Percentiles rank a stretch among this genome's conserved stretches.
Conservation (phyloP, 2,797 vertebrate genomes). For the Carcharodon carcharias region DNA sequence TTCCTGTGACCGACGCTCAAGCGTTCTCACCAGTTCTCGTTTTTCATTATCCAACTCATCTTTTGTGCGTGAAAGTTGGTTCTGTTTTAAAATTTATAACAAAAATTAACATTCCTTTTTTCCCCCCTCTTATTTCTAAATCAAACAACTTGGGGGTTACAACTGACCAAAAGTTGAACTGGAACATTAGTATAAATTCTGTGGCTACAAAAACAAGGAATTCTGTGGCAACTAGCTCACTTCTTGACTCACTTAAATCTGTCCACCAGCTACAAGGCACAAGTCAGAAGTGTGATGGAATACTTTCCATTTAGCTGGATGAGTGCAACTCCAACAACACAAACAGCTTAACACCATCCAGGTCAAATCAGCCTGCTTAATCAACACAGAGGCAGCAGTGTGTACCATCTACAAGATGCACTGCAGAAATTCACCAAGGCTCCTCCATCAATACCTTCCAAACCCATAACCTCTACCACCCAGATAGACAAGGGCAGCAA, state of each 20-base stretch:
- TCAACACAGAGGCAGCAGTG: not conserved
- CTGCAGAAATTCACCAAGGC: not conserved
- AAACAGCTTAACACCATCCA: not conserved
- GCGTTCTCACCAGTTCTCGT: slow-evolving; percentile 78
- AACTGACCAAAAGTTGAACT: not conserved
- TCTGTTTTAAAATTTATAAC: slow-evolving; percentile 52
- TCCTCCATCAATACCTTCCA: not conserved
- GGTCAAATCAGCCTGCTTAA: not conserved
- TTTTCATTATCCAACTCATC: slow-evolving; percentile 88
- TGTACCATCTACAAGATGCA: not conserved
- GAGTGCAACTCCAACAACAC: not conserved
- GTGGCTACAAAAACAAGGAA: too few relatives aligned
- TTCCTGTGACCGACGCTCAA: slow-evolving; percentile 80
- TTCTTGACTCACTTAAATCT: not conserved
- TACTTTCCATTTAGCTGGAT: not conserved
- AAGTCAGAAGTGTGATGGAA: not conserved
- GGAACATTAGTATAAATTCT: not conserved
- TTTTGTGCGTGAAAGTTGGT: slow-evolving; percentile 73
- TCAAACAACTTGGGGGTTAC: not conserved
- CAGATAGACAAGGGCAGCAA: not conserved
- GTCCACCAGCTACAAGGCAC: not conserved
- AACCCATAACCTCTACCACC: not conserved
- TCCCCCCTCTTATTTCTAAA: not conserved
- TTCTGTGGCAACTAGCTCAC: not conserved
- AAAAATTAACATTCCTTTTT: slow-evolving; percentile 17